Base-by-base conservation (phyloP, 2,797 vertebrate species). In the Anguilla obscura region DNA sequence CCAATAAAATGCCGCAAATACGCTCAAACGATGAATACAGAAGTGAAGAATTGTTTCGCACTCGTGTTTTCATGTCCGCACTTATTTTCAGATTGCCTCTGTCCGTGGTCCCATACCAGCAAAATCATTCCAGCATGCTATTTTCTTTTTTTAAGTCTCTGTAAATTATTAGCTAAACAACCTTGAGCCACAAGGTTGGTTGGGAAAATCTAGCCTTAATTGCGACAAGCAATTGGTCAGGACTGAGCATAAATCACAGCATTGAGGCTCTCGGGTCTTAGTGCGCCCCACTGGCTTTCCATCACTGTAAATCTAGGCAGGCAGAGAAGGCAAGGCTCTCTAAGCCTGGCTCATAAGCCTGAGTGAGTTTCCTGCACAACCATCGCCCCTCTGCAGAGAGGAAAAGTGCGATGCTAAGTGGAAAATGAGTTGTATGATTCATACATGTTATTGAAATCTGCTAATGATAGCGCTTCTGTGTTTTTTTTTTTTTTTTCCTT, bases 401-500 rank as follows among this genome's bases (percentile, higher is more conserved):
- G 16, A 10, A 21, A 48, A 50, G 18, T n/a, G 45, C 50, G 45
- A 50, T 18, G 33, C 18, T 10, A 8, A 21, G 16, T 24, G 5
- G 40, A 82, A 82, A 2, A 50, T 76, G 16, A 2, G 71, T 18
- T 76, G 71, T 16, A 9, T 56, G 10, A 14, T 56, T 56, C 1
- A 52, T 52, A n/a, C 8, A 8, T n/a, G 45, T 50, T 5, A 7
- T 0, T 48, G 79, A n/a, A 48, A 82, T 82, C 7, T n/a, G 21
- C 40, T 82, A 50, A 82, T 82, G 21, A 8, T 82, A 45, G 21
- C 85, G 45, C 87, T 82, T 87, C 85, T 89, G 83, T 88, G 24
- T 52, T 52, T 52, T 52, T 52, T 52, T 52, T 10, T 52, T 0
- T 90, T 83, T 92, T 76, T 89, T 85, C 89, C 92, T n/a, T 50